Base-by-base conservation (phyloP, 2,113 vertebrate genomes). In the Daboia siamensis region DNA sequence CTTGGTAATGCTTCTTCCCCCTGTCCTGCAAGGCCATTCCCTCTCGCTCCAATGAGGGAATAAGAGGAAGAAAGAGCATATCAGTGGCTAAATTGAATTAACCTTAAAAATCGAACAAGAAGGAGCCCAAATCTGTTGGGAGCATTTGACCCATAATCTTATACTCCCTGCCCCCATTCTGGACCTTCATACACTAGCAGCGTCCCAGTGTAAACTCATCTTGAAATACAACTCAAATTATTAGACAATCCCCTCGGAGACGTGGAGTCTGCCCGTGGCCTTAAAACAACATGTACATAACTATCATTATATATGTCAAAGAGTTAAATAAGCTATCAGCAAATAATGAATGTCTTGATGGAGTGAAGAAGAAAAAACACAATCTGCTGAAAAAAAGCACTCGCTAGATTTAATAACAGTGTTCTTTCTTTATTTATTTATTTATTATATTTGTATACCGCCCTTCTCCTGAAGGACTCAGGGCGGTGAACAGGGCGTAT, bases 271-370 rank as follows among this genome's bases (percentile, higher is more conserved):
- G n/a, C 69, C 33, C 7, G 11, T 26, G 11, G 46, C 85, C 11
- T 86, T 51, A 24, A 86, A 86, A 48, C 46, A 51, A 86, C 85
- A 86, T 29, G 9, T 21, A 87, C 86, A 87, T 55, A 54, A 87
- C 12, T n/a, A 55, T 11, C 15, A 52, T 87, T 55, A 55, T 20
- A 51, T n/a, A 29, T n/a, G 12, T 52, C 86, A 55, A 55, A 48
- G 10, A 51, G 4, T 86, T 54, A 87, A 87, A 87, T 55, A 87
- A 87, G 29, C 86, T 13, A 51, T 20, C 13, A 87, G 51, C 86
- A 87, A 55, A 87, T 87, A 51, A 55, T 10, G 29, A 87, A 55
- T 87, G 55, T n/a, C 51, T 87, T n/a, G 51, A n/a, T 87, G 86
- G 29, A 20, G 51, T 46, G 33, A 10, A 15, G 12, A 10, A 87